Evolutionary conservation across 2,888 invertebrate genomes (phyloP).

Genomic region (Torymus aiolomorphi): DNA sequence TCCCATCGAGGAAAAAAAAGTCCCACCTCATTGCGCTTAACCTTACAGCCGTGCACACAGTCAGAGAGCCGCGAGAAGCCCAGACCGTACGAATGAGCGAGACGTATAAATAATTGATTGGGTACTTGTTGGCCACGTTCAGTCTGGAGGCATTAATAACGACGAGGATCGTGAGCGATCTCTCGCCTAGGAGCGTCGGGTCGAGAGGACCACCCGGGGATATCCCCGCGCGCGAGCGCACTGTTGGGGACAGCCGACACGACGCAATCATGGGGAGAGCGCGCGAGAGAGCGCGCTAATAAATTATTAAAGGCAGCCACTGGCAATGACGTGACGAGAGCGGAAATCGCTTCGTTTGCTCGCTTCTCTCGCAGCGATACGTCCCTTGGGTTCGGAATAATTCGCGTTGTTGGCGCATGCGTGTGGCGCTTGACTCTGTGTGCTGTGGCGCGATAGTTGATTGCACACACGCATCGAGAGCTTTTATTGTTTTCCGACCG

Average conservation of each 20-base stretch:
- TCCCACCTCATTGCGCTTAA: too few species aligned
- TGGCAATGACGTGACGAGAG: conserved; percentile 70
- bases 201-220: conserved; percentile 74
- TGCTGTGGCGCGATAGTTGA: conserved; percentile 31
- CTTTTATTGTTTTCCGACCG: too few species aligned
- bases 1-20: too few species aligned
- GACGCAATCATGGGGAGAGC: conserved; percentile 69
- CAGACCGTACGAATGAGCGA: conserved; percentile 10
- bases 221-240: conserved; percentile 60
- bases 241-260: conserved; percentile 74
- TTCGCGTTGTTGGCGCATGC: too few species aligned
- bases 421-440: conserved; percentile 16
- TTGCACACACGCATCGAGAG: conserved; percentile 26
- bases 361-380: too few species aligned
- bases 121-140: conserved; percentile 50
- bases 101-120: conserved; percentile 58
- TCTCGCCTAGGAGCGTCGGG: conserved; percentile 62
- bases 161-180: conserved; percentile 23
- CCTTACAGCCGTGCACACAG: too few species aligned
- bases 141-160: conserved; percentile 41
- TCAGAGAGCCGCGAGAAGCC: background rate
- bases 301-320: conserved; percentile 75
- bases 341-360: too few species aligned
- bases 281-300: conserved; percentile 68
- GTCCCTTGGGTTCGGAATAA: too few species aligned